Evolutionary conservation across 1,140 invertebrate species (phyloP).

Genomic region (Drosophila bifasciata): DNA sequence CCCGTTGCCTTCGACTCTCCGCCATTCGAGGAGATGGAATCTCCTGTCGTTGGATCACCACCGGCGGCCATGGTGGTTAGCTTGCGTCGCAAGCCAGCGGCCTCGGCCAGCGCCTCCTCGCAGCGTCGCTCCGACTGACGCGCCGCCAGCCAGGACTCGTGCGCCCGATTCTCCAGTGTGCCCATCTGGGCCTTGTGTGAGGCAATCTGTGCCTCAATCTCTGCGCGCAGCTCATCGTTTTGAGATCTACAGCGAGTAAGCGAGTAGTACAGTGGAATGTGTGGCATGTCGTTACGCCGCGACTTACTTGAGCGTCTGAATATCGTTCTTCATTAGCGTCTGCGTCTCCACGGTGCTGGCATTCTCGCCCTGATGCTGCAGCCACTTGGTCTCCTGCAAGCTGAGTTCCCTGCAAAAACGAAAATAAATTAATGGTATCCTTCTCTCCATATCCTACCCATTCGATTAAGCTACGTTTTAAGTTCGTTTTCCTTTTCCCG

Average conservation of each 20-base stretch:
- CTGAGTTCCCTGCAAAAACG: conserved; percentile 88
- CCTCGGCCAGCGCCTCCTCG: conserved; percentile 90
- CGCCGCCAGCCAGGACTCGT: conserved; percentile 91
- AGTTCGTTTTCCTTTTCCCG: conserved; percentile 94
- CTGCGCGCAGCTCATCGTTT: conserved; percentile 90
- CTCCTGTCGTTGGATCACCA: conserved; percentile 38
- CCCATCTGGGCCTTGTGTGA: conserved; percentile 90
- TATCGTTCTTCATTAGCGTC: conserved; percentile 90
- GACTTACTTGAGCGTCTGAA: conserved; percentile 91
- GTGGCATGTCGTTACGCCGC: no score
- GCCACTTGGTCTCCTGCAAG: conserved; percentile 92
- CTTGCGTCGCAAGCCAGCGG: conserved; percentile 89
- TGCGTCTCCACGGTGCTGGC: conserved; percentile 91
- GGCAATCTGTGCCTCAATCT: conserved; percentile 91
- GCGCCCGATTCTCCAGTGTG: conserved; percentile 89
- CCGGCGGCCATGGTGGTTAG: conserved; percentile 85
- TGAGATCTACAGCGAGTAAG: conserved; percentile 85
- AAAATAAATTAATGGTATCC: not conserved
- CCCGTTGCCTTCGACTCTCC: conserved; percentile 34
- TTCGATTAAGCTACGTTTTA: conserved; percentile 87
- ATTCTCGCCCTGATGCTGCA: conserved; percentile 93
- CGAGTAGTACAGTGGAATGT: not conserved
- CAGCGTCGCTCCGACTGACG: conserved; percentile 90
- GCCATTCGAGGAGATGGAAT: conserved; percentile 52
- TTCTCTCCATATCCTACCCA: conserved; percentile 24